Base-by-base conservation (phyloP, 2,888 invertebrate genomes). In the Lasioglossum calceatum region DNA sequence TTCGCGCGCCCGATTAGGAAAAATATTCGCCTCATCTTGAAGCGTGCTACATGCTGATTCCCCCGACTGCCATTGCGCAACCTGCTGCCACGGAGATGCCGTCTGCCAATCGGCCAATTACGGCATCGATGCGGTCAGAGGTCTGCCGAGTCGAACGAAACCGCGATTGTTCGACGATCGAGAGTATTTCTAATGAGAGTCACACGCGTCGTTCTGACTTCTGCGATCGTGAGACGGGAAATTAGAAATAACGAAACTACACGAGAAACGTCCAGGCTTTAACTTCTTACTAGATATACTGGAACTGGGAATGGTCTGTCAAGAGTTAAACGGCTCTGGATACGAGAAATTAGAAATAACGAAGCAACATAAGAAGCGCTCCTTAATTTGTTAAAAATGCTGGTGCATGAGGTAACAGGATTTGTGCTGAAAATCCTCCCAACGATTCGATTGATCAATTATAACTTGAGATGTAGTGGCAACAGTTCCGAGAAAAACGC, bases 21-120 rank as follows among this genome's bases (percentile, higher is more conserved):
- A 87, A 90, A 90, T 87, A 81, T 76, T 72, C 58, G 61, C 67
- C 58, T 85, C 89, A 54, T 85, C 76, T 89, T 86, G 81, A 84
- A 76, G 67, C 78, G 73, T 61, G 61, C 32, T 54, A 79, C 77
- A 82, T 50, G 85, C 79, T 80, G 79, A 83, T 86, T 76, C 78
- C 73, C 19, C 58, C 32, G 32, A 39, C 54, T 23, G 42, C 81
- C 36, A 77, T 82, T 82, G 84, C 87, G 79, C 80, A 77, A 82
- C 64, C 54, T 27, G 32, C 39, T 32, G 36, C n/a, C 39, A 64
- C 67, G 76, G 72, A 82, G 78, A 82, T 71, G 32, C 64, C 81
- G 83, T 79, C 81, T 80, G 79, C 77, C 79, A 80, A 67, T 81
- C 76, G 77, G 80, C 87, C 85, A 88, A 88, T 88, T 88, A 87